Evolutionary conservation across 1,140 invertebrate species (phyloP).

Genomic region (Drosophila nikananu): DNA sequence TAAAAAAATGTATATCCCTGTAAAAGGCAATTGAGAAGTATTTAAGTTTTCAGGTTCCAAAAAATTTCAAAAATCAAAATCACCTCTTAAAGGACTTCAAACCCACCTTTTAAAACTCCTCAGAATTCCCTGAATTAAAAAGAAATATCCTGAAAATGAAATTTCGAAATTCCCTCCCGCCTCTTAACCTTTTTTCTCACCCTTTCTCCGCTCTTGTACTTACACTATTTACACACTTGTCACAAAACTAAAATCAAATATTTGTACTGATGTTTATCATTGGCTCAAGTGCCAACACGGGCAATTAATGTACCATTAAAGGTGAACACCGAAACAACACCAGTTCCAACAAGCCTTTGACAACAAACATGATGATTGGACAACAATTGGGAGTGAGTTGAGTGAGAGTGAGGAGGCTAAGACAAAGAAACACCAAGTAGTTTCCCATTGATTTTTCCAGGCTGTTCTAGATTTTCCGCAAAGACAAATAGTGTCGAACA

Average conservation of each 20-base stretch:
- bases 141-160: not conserved
- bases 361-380: slow-evolving; percentile 58
- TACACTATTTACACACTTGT: slow-evolving; percentile 75
- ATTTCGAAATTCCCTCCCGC: not conserved
- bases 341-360: slow-evolving; percentile 68
- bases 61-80: no score
- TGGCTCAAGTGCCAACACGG: slow-evolving; percentile 75
- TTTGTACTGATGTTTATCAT: slow-evolving; percentile 82
- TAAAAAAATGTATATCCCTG: no score
- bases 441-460: slow-evolving; percentile 39
- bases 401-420: slow-evolving; percentile 9
- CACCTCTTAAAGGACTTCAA: no score
- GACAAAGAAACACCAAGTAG: slow-evolving; percentile 31
- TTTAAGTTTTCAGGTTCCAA: no score
- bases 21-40: not conserved
- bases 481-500: slow-evolving; percentile 68
- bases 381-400: slow-evolving; percentile 27
- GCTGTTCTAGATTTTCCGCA: slow-evolving; percentile 11
- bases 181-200: slow-evolving; percentile 8
- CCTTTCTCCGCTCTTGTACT: slow-evolving; percentile 38
- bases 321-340: slow-evolving; percentile 46
- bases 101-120: not conserved
- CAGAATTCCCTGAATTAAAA: slow-evolving; percentile 2
- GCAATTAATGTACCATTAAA: slow-evolving; percentile 82
- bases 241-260: slow-evolving; percentile 78